phyloP scores from a whole-genome alignment of 2,888 invertebrate species.

The Zele albiditarsus region DNA sequence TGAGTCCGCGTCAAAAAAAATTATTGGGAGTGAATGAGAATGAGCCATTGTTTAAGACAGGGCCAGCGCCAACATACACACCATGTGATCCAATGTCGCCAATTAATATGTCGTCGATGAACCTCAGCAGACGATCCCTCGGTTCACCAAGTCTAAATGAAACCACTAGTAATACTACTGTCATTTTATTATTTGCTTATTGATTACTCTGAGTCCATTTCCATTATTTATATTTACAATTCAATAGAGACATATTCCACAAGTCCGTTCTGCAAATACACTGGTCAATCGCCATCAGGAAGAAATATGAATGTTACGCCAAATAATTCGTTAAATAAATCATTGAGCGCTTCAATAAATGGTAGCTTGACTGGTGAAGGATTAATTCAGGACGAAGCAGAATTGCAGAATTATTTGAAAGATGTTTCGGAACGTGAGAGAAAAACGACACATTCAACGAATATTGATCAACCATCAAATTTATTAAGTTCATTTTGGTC shows the following conservation, averaged over 20 bases:
- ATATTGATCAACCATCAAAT: conserved; percentile 73
- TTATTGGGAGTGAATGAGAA: conserved; percentile 75
- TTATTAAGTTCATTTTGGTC: conserved; percentile 76
- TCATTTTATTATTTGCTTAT: conserved; percentile 19
- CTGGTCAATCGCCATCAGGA: conserved; percentile 51
- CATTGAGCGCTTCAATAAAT: conserved; percentile 60
- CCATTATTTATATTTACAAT: conserved; percentile 12
- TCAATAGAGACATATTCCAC: conserved; percentile 61
- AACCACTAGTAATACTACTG: conserved; percentile 54
- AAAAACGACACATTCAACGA: conserved; percentile 61
- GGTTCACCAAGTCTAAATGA: conserved; percentile 62
- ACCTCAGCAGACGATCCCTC: conserved; percentile 61
- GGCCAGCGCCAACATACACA: conserved; percentile 41
- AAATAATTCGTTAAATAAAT: conserved; percentile 59
- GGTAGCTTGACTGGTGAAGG: conserved; percentile 64
- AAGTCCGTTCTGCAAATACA: conserved; percentile 61
- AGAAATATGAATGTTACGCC: conserved; percentile 58
- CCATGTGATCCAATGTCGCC: conserved; percentile 55
- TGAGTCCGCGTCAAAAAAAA: conserved; percentile 75
- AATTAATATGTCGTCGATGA: conserved; percentile 63
- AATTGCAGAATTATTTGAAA: conserved; percentile 64
- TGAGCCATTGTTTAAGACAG: conserved; percentile 64
- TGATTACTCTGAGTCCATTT: not conserved
- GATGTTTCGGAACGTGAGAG: conserved; percentile 61
- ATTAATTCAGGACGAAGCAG: conserved; percentile 64